Evolutionary conservation across 1,140 invertebrate species (phyloP).

Genomic region (Diorhabda carinulata): DNA sequence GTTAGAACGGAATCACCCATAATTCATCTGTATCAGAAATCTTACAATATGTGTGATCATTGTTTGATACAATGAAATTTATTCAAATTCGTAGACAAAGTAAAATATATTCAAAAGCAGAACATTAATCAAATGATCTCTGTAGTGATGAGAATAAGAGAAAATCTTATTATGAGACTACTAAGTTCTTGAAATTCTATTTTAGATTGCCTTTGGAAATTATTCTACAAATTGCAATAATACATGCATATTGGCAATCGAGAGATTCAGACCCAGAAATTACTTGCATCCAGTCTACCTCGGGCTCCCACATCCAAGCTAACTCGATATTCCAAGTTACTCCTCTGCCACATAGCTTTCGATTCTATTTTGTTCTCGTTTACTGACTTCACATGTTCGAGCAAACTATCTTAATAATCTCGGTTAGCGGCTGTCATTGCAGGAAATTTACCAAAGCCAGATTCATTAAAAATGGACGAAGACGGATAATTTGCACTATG

Average conservation of each 20-base stretch:
- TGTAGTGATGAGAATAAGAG: constrained; percentile 11
- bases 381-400: constrained; percentile 20
- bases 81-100: too few species aligned
- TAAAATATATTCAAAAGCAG: too few species aligned
- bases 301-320: constrained; percentile 11
- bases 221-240: constrained; percentile 48
- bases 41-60: too few species aligned
- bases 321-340: constrained; percentile 20
- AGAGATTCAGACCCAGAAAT: constrained; percentile 20
- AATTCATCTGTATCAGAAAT: too few species aligned
- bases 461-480: constrained; percentile 17
- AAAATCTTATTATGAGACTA: constrained; percentile 10
- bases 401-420: constrained; percentile 23
- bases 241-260: constrained; percentile 47
- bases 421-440: constrained; percentile 18
- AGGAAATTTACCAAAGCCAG: constrained; percentile 14
- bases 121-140: neutral
- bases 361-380: constrained; percentile 23
- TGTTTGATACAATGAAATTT: too few species aligned
- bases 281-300: constrained; percentile 18
- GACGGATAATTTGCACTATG: neutral
- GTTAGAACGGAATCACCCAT: too few species aligned
- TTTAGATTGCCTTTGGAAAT: constrained; percentile 41
- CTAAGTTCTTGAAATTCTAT: constrained; percentile 17
- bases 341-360: constrained; percentile 20